Base-by-base conservation (phyloP, 2,113 vertebrate genomes). In the Menidia beryllina region DNA sequence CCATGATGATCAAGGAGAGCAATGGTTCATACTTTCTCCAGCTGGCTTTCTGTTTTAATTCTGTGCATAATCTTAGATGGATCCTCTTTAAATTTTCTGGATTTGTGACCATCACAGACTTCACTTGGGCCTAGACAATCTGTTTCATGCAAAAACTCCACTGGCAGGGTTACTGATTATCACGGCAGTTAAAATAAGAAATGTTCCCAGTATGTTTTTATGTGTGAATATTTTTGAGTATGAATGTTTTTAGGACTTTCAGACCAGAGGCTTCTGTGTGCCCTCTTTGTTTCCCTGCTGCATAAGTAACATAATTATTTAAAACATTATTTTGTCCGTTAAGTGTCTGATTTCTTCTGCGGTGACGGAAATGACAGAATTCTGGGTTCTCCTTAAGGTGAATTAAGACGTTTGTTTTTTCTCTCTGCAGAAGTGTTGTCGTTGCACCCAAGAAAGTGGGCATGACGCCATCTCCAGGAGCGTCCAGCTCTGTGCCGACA, bases 391-490 rank as follows among this genome's bases (percentile, higher is more conserved):
- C n/a, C n/a, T n/a, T n/a, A n/a, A n/a, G n/a, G n/a, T n/a, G n/a
- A n/a, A n/a, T n/a, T n/a, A n/a, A n/a, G n/a, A n/a, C n/a, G n/a
- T n/a, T n/a, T 27, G 4, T 56, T 13, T 57, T 7, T 3, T 84
- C 7, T 77, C 24, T 72, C 30, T 51, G 47, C 82, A 99, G 98
- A 91, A 99, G 98, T 75, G 98, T 99, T 1, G 81, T 98, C 3
- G 92, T 99, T 67, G 95, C 94, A n/a, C 95, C 95, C 5, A 98
- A 96, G 93, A 98, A 96, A 80, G 49, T 52, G 0, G 90, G 92
- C 5, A 20, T 52, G 60, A 56, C 65, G 10, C 69, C 87, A 0
- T 79, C 89, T 45, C 68, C 80, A 19, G 72, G 63, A 45, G 38
- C 85, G 0, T 53, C 91, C 54, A 69, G 91, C 19, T 59, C 94